Evolutionary conservation across 2,113 vertebrate genomes (phyloP).

Genomic region (Pedionomus torquatus): DNA sequence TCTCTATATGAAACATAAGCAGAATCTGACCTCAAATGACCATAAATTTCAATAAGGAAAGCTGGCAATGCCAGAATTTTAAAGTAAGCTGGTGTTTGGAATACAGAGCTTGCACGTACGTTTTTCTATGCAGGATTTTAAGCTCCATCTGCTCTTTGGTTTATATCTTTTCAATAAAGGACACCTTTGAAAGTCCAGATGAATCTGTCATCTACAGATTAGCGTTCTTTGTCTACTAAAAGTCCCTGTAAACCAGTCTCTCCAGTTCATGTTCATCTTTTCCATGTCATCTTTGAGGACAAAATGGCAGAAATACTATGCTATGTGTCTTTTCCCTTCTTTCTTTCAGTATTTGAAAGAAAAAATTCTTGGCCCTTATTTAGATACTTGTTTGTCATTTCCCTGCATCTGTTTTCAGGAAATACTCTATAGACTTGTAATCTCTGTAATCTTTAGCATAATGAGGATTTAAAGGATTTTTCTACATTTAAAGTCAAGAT

Average conservation of each 20-base stretch:
- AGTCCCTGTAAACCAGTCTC: background rate
- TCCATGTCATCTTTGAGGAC: background rate
- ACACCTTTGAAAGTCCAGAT: background rate
- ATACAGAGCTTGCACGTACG: background rate
- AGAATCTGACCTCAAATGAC: background rate
- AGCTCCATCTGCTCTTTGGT: background rate
- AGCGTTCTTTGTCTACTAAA: background rate
- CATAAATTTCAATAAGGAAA: background rate
- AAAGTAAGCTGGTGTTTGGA: background rate
- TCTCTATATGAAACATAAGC: background rate
- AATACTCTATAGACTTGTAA: conserved; percentile 6
- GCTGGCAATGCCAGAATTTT: background rate
- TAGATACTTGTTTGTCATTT: background rate
- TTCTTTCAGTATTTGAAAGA: background rate
- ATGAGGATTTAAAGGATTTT: conserved; percentile 54
- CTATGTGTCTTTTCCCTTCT: background rate
- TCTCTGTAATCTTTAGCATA: conserved; percentile 45
- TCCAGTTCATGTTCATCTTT: background rate
- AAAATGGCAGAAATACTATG: background rate
- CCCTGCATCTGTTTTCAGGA: background rate
- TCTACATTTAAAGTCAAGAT: conserved; percentile 35
- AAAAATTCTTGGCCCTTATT: background rate
- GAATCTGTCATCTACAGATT: background rate
- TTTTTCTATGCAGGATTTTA: background rate
- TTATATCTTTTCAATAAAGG: background rate